Percentiles rank a stretch among this genome's conserved stretches.
Evolutionary conservation across 2,888 invertebrate genomes (phyloP).

Genomic region (Bugulina stolonifera): DNA sequence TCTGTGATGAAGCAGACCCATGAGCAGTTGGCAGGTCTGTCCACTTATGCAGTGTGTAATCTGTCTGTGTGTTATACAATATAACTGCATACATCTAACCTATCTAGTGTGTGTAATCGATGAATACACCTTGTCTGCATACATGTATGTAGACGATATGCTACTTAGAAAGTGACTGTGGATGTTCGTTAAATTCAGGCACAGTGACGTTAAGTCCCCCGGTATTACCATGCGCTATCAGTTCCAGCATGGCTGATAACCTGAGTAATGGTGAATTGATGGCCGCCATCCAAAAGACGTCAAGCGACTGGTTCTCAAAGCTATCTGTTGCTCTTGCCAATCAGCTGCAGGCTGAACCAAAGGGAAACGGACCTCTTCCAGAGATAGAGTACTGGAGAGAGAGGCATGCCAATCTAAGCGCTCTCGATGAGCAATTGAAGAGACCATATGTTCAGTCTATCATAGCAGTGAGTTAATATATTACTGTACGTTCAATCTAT

Average conservation of each 20-base stretch:
- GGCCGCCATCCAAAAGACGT: neutral
- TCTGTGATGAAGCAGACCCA: neutral
- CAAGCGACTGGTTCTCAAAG: neutral
- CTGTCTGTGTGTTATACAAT: too few relatives aligned
- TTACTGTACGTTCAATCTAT: too few relatives aligned
- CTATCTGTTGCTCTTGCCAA: neutral
- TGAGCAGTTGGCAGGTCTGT: constrained; percentile 8
- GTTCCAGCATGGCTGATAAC: neutral
- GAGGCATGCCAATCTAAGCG: constrained; percentile 22
- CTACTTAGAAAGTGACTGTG: too few relatives aligned
- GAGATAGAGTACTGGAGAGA: constrained; percentile 26
- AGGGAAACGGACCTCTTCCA: constrained; percentile 18
- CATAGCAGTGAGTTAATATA: too few relatives aligned
- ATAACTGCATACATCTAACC: too few relatives aligned
- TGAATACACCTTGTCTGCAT: too few relatives aligned
- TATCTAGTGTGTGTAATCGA: too few relatives aligned
- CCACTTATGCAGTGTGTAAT: too few relatives aligned
- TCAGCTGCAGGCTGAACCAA: neutral
- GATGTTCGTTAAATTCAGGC: neutral
- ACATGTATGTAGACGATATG: too few relatives aligned
- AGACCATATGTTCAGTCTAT: constrained; percentile 1
- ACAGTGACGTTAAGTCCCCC: neutral
- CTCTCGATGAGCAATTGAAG: constrained; percentile 20
- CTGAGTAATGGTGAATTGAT: neutral
- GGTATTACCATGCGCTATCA: neutral